Conservation (phyloP, 2,797 vertebrate genomes). For the Eulemur coronatus region DNA sequence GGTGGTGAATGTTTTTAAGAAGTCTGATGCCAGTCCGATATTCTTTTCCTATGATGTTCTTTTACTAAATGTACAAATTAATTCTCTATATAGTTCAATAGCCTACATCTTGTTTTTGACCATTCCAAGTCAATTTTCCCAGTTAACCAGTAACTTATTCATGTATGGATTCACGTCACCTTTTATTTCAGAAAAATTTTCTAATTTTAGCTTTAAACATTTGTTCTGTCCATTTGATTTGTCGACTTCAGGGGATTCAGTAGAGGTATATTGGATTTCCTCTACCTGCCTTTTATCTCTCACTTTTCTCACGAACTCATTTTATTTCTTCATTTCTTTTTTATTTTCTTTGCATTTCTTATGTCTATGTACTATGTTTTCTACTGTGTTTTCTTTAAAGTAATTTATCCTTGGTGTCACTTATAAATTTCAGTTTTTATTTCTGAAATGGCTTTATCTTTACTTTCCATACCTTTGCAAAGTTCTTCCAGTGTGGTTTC, state of each 20-base stretch:
- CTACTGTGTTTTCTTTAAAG: neutral
- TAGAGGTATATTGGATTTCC: neutral
- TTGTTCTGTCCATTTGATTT: neutral
- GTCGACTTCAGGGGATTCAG: neutral
- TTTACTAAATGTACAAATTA: too few species aligned
- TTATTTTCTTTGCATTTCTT: neutral
- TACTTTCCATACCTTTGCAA: neutral
- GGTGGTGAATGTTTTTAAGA: too few species aligned
- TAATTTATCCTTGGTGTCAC: neutral
- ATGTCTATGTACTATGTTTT: neutral
- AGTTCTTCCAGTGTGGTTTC: neutral
- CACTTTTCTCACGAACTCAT: neutral
- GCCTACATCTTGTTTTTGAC: too few species aligned
- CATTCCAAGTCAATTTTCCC: too few species aligned
- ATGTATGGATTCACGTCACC: too few species aligned
- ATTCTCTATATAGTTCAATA: too few species aligned
- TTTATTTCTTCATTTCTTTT: neutral
- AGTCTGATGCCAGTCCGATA: too few species aligned
- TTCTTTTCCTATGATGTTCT: too few species aligned
- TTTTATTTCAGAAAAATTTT: neutral
- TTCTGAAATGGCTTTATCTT: neutral
- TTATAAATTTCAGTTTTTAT: neutral
- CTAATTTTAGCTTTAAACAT: neutral
- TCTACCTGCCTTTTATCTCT: neutral
- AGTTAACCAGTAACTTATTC: too few species aligned